A percentile compares a stretch with the other conserved stretches of the same genome.
These are phyloP conservation scores for Littorina saxatilis DNA, from an alignment of 1,140 invertebrate genomes.

Conservation along the genomic window DNA sequence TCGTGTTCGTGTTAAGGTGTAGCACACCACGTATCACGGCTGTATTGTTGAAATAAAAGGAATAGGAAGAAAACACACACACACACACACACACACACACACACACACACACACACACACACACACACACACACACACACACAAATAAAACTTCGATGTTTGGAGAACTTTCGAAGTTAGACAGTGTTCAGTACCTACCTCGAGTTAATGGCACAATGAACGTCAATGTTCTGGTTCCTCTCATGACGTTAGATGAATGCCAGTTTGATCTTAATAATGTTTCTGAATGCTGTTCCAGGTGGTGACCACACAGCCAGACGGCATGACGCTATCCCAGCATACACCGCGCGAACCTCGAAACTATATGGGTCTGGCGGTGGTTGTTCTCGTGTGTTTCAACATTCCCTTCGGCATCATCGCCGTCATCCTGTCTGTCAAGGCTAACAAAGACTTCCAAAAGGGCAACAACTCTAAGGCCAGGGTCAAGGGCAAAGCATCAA, in stretches of 20 bases:
- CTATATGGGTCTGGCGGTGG: conserved; percentile 51
- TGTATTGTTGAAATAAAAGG: too few relatives aligned
- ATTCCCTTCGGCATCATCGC: conserved; percentile 48
- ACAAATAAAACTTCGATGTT: too few relatives aligned
- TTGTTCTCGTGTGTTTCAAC: conserved; percentile 51
- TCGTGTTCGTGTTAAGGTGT: too few relatives aligned
- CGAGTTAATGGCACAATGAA: too few relatives aligned
- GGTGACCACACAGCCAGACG: conserved; percentile 46
- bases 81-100: conserved; percentile 5
- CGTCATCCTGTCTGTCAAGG: conserved; percentile 46
- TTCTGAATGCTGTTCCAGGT: too few relatives aligned
- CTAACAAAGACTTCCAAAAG: conserved; percentile 44
- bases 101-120: neutral
- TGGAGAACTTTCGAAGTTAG: too few relatives aligned
- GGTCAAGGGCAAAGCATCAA: conserved; percentile 45
- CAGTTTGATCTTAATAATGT: too few relatives aligned
- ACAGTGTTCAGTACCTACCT: too few relatives aligned
- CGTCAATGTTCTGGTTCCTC: too few relatives aligned
- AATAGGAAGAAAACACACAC: too few relatives aligned
- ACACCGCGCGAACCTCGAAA: conserved; percentile 34
- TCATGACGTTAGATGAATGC: too few relatives aligned
- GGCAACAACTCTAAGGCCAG: conserved; percentile 34
- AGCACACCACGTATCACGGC: too few relatives aligned
- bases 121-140: neutral
- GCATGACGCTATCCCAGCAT: conserved; percentile 36